Conservation (phyloP, 2,797 vertebrate genomes). For the Trachurus trachurus region DNA sequence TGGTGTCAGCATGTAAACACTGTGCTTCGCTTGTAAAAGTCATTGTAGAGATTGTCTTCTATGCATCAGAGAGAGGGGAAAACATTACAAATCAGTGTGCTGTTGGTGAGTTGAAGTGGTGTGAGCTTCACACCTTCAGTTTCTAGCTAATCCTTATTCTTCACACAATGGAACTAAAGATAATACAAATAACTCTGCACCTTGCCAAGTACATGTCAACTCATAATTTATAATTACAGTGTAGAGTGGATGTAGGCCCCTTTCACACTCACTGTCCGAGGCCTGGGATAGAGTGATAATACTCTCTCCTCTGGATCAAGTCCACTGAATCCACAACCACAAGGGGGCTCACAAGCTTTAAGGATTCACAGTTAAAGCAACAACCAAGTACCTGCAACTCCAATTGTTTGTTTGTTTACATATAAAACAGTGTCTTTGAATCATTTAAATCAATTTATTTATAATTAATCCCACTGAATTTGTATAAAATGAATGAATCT, state of each 20-base stretch:
- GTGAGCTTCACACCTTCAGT: constrained; percentile 68
- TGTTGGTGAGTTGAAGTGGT: constrained; percentile 78
- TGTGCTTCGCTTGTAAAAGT: constrained; percentile 62
- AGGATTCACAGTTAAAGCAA: neutral
- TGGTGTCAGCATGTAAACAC: constrained; percentile 60
- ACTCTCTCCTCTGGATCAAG: constrained; percentile 11
- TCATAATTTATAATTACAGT: constrained; percentile 48
- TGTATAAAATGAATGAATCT: neutral
- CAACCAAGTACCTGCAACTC: neutral
- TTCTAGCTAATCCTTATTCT: constrained; percentile 51
- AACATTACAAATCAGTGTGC: constrained; percentile 80
- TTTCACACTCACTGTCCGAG: constrained; percentile 42
- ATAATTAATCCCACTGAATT: neutral
- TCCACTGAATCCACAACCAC: constrained; percentile 35
- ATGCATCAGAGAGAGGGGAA: constrained; percentile 62
- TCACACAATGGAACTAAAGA: constrained; percentile 56
- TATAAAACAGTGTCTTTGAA: neutral
- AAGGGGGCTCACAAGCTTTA: constrained; percentile 41
- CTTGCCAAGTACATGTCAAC: constrained; percentile 26
- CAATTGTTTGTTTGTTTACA: neutral
- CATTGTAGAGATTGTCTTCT: constrained; percentile 74
- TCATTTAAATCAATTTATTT: neutral
- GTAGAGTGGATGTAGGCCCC: constrained; percentile 50
- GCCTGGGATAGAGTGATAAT: constrained; percentile 44
- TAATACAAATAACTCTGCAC: constrained; percentile 32